Percentiles rank a stretch among this genome's conserved stretches.
Conservation (phyloP, 1,140 invertebrate species). For the Elysia chlorotica region DNA sequence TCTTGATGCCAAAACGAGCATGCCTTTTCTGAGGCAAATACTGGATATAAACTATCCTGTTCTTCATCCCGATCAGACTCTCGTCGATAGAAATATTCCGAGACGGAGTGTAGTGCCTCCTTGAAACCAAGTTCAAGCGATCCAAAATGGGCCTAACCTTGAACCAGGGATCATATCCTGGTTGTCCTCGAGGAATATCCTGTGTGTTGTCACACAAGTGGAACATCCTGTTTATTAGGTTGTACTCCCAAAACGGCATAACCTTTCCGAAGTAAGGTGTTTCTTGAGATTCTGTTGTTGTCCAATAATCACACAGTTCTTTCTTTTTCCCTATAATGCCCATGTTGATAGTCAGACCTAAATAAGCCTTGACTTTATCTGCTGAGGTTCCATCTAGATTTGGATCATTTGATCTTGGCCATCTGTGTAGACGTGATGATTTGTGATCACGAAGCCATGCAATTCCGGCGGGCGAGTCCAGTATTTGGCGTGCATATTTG, state of each 20-base stretch:
- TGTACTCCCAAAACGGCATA: not conserved
- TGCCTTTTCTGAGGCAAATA: not conserved
- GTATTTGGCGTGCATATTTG: no score
- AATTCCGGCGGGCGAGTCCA: no score
- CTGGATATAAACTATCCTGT: slow-evolving; percentile 18
- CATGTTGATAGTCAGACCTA: slow-evolving; percentile 2
- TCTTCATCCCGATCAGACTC: slow-evolving; percentile 26
- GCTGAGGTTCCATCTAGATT: no score
- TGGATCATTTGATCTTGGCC: no score
- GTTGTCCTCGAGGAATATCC: no score
- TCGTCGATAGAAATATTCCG: slow-evolving; percentile 28
- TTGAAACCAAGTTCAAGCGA: not conserved
- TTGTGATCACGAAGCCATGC: no score
- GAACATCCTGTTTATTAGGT: no score
- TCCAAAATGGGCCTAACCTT: slow-evolving; percentile 3
- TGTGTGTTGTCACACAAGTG: no score
- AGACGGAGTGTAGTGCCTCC: slow-evolving; percentile 7
- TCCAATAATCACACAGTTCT: not conserved
- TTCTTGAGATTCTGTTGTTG: not conserved
- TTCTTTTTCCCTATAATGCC: not conserved
- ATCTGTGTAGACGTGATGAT: no score
- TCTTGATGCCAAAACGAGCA: slow-evolving; percentile 30
- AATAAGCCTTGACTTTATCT: no score
- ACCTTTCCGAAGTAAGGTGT: not conserved
- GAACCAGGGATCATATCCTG: not conserved